Percentiles rank a stretch among this genome's conserved stretches.
Conservation (phyloP, 2,113 vertebrate genomes). For the Dunckerocampus dactyliophorus region DNA sequence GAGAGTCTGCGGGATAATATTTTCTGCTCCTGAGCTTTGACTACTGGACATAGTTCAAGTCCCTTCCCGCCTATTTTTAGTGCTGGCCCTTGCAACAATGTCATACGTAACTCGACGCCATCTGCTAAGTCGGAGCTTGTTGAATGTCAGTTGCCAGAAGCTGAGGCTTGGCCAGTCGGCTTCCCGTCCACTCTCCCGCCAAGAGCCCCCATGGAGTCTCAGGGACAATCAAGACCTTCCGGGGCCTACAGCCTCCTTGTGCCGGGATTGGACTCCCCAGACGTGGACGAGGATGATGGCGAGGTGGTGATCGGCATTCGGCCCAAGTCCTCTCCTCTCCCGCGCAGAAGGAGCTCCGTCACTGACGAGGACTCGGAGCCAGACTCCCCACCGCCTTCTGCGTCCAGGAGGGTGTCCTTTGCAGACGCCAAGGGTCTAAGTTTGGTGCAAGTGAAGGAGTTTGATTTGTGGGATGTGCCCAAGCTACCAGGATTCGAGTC, state of each 20-base stretch:
- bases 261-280: conserved; percentile 34
- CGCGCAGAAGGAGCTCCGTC: conserved; percentile 58
- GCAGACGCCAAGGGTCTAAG: conserved; percentile 88
- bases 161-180: conserved; percentile 56
- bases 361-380: conserved; percentile 59
- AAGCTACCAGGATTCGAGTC: conserved; percentile 40
- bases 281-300: conserved; percentile 62
- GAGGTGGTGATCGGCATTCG: conserved; percentile 56
- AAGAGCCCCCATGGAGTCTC: conserved; percentile 83
- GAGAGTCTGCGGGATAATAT: conserved; percentile 20
- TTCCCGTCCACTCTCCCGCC: conserved; percentile 69
- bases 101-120: conserved; percentile 91
- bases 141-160: conserved; percentile 84
- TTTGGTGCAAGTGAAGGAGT: conserved; percentile 91
- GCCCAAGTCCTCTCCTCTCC: conserved; percentile 68
- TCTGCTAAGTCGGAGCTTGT: conserved; percentile 83
- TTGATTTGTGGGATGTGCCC: conserved; percentile 78
- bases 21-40: conserved; percentile 60
- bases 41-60: conserved; percentile 77
- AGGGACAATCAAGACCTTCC: conserved; percentile 65
- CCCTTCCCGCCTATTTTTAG: conserved; percentile 89
- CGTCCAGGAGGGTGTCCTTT: conserved; percentile 88
- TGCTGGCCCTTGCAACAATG: conserved; percentile 84
- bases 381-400: conserved; percentile 37
- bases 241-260: conserved; percentile 56